Evolutionary conservation across 2,888 invertebrate genomes (phyloP).

Genomic region (Oxytorus armatus): DNA sequence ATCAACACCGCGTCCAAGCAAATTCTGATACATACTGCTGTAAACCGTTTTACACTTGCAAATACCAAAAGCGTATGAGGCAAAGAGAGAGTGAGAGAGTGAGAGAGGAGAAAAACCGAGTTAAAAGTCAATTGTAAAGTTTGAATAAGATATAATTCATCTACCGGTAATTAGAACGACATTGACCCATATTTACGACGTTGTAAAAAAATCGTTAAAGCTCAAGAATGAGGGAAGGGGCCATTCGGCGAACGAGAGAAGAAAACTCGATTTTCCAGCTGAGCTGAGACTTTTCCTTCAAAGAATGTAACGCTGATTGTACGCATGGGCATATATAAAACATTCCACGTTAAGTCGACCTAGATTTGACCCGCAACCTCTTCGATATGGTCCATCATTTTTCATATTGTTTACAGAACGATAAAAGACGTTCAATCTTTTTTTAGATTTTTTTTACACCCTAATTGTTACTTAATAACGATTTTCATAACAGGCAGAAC

Average conservation of each 20-base stretch:
- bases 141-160: slow-evolving; percentile 32
- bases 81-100: not conserved
- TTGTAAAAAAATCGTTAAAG: not conserved
- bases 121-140: not conserved
- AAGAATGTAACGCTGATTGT: not conserved
- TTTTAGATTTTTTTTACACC: no score
- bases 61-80: not conserved
- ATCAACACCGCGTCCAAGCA: no score
- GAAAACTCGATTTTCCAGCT: not conserved
- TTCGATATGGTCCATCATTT: no score
- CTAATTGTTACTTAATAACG: no score
- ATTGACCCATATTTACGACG: slow-evolving; percentile 22
- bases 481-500: no score
- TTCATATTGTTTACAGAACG: no score
- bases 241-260: slow-evolving; percentile 2
- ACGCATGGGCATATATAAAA: not conserved
- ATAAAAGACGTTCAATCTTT: no score
- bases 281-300: slow-evolving; percentile 7
- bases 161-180: slow-evolving; percentile 19
- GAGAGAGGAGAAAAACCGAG: not conserved
- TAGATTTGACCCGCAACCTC: no score
- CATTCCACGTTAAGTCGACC: no score
- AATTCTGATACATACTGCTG: no score
- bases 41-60: no score
- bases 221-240: not conserved